Percentiles rank a stretch among this genome's conserved stretches.
These are phyloP conservation scores for Eupeodes corollae DNA, from an alignment of 1,140 invertebrate genomes.

Conservation along the genomic window DNA sequence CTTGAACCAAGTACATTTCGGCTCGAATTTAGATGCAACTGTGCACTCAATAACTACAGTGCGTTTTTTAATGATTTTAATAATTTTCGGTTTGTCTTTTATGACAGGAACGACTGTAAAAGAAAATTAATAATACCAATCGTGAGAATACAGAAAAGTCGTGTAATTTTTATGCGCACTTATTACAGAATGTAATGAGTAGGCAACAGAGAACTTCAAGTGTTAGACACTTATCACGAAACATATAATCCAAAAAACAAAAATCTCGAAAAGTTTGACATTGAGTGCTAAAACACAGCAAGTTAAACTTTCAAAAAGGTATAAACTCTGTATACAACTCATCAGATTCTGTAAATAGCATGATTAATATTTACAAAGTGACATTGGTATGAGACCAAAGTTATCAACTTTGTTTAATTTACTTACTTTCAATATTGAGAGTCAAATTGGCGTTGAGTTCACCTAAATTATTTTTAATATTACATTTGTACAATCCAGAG, in stretches of 20 bases:
- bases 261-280: too few species aligned
- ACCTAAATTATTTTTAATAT: constrained; percentile 90
- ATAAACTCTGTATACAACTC: too few species aligned
- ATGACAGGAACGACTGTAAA: constrained; percentile 81
- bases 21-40: constrained; percentile 77
- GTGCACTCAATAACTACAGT: constrained; percentile 83
- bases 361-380: too few species aligned
- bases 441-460: constrained; percentile 94
- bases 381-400: not conserved
- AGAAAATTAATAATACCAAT: constrained; percentile 6
- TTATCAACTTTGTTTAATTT: constrained; percentile 1
- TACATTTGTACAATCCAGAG: constrained; percentile 96
- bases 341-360: too few species aligned
- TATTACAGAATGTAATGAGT: not conserved
- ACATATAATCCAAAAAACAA: not conserved
- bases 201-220: not conserved
- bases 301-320: too few species aligned
- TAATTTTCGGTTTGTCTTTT: constrained; percentile 80
- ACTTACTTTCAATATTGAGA: constrained; percentile 93
- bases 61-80: constrained; percentile 79
- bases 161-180: not conserved
- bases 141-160: not conserved
- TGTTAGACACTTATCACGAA: not conserved
- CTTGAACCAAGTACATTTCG: constrained; percentile 82
- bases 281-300: too few species aligned